A percentile compares a stretch with the other conserved stretches of the same genome.
phyloP scores from a whole-genome alignment of 2,888 invertebrate species.

The Lamellibrachia columna region DNA sequence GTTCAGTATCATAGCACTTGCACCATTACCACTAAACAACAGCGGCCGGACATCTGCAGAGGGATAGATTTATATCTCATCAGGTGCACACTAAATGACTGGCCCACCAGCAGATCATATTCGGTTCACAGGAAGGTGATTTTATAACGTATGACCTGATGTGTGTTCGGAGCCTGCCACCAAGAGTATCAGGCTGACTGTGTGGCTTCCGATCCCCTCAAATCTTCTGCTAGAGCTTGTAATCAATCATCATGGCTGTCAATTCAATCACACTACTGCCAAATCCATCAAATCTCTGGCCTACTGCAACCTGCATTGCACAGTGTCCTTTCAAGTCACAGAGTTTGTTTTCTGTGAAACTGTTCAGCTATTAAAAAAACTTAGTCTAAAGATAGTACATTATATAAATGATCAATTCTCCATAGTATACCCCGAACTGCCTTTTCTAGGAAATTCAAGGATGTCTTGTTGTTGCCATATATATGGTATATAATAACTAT shows the following conservation, averaged over 20 bases:
- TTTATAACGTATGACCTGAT: neutral
- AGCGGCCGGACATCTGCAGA: neutral
- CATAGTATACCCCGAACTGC: too few relatives aligned
- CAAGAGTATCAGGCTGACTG: neutral
- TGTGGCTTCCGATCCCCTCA: neutral
- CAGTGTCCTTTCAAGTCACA: neutral
- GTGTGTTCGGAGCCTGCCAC: neutral
- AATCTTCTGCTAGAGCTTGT: neutral
- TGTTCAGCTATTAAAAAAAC: neutral
- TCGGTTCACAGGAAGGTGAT: slow-evolving; percentile 8
- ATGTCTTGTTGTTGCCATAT: too few relatives aligned
- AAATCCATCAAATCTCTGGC: neutral
- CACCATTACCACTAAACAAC: neutral
- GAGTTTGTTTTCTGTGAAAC: neutral
- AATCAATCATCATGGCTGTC: neutral
- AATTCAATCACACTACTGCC: neutral
- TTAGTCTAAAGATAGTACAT: too few relatives aligned
- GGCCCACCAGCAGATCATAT: neutral
- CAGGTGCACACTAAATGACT: neutral
- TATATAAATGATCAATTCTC: too few relatives aligned
- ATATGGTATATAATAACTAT: too few relatives aligned
- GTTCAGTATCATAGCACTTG: neutral
- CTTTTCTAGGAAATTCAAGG: too few relatives aligned
- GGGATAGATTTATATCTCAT: neutral
- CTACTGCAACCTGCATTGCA: neutral